Conservation (phyloP, 30 jellyfish, hydroid and myxozoan genomes). For the Turritopsis dohrnii region DNA sequence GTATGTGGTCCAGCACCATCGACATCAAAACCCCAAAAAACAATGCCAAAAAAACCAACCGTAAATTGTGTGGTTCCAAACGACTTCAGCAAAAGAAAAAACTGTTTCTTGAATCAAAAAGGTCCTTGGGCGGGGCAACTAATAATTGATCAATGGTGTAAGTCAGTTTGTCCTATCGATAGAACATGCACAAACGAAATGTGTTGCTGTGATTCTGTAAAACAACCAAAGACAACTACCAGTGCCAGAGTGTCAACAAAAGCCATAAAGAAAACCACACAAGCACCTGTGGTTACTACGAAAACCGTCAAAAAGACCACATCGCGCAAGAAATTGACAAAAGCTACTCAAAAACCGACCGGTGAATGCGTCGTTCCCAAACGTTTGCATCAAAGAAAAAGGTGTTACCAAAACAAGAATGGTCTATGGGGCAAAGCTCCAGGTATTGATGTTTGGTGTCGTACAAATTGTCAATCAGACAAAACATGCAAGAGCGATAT, state of each 20-base stretch:
- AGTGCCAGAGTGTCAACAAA: not conserved
- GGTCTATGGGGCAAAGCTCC: conserved; percentile 10
- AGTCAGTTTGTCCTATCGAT: not conserved
- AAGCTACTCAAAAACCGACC: not conserved
- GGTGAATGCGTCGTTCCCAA: not conserved
- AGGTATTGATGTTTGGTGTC: conserved; percentile 9
- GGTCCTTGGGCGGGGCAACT: not conserved
- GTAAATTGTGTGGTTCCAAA: not conserved
- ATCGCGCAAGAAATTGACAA: not conserved
- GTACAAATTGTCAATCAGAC: not conserved
- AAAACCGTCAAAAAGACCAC: not conserved
- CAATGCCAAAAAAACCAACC: not conserved
- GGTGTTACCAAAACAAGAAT: not conserved
- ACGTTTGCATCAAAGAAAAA: not conserved
- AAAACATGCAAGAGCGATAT: not conserved
- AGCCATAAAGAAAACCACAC: not conserved
- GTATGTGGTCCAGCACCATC: conserved; percentile 8
- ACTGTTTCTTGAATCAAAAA: not conserved
- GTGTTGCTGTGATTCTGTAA: conserved; percentile 5
- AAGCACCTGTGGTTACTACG: not conserved
- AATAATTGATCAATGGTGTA: not conserved
- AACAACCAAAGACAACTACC: not conserved
- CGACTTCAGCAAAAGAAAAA: not conserved
- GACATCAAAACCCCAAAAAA: not conserved
- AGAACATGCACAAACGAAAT: not conserved